phyloP scores from a whole-genome alignment of 2,797 vertebrate species.

The Cottoperca gobio region DNA sequence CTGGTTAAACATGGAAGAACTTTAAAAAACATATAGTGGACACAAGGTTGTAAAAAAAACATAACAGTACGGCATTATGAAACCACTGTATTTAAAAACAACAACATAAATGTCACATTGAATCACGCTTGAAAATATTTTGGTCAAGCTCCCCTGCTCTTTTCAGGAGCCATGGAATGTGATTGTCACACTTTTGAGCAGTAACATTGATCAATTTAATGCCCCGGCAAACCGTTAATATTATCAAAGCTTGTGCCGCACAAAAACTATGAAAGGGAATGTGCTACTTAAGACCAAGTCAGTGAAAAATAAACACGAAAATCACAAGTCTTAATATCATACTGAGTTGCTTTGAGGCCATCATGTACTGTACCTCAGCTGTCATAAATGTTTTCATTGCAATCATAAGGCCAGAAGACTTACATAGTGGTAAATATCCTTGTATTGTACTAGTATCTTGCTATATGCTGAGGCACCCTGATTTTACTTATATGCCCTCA shows the following conservation, averaged over 20 bases:
- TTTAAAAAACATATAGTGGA: slow-evolving; percentile 59
- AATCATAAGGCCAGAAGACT: slow-evolving; percentile 73
- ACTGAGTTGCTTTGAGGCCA: slow-evolving; percentile 55
- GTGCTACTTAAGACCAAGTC: slow-evolving; percentile 43
- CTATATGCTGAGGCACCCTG: slow-evolving; percentile 62
- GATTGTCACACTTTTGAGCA: slow-evolving; percentile 80
- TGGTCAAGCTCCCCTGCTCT: slow-evolving; percentile 77
- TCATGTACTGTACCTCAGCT: slow-evolving; percentile 60
- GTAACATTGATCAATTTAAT: slow-evolving; percentile 72
- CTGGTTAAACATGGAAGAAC: slow-evolving; percentile 73
- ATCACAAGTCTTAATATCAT: slow-evolving; percentile 49
- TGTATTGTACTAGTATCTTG: slow-evolving; percentile 49
- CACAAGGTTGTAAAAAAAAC: slow-evolving; percentile 61
- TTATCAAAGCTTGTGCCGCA: slow-evolving; percentile 51
- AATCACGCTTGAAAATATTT: slow-evolving; percentile 72
- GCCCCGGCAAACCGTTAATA: slow-evolving; percentile 67
- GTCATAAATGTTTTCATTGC: slow-evolving; percentile 59
- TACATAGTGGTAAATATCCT: slow-evolving; percentile 78
- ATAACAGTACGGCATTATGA: slow-evolving; percentile 56
- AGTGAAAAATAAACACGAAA: slow-evolving; percentile 42
- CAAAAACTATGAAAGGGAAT: slow-evolving; percentile 50
- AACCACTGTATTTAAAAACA: slow-evolving; percentile 64
- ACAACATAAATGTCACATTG: slow-evolving; percentile 74
- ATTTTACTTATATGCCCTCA: slow-evolving; percentile 52
- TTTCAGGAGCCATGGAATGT: slow-evolving; percentile 80